Percentiles rank a stretch among this genome's conserved stretches.
Conservation (phyloP, 2,797 vertebrate species). For the Apodemus agrarius region DNA sequence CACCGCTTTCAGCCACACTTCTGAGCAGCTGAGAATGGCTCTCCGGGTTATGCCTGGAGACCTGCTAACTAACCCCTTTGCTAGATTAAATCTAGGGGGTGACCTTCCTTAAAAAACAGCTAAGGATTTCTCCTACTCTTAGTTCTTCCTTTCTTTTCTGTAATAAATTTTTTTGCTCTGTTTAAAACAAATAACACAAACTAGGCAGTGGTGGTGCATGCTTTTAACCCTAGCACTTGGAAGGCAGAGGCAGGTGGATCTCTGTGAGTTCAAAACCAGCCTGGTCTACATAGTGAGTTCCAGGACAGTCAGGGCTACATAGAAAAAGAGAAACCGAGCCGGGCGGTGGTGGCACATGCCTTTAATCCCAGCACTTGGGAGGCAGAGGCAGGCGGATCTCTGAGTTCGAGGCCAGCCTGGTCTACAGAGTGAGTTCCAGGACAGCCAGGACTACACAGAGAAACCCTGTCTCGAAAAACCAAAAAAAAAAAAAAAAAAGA, state of each 20-base stretch:
- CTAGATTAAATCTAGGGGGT: not conserved
- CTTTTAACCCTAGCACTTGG: not conserved
- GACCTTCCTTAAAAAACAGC: not conserved
- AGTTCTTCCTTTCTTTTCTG: not conserved
- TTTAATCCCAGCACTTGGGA: not conserved
- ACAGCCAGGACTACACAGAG: not conserved
- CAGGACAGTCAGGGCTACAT: not conserved
- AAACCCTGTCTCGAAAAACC: too few species aligned
- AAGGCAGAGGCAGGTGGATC: not conserved
- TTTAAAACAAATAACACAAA: not conserved
- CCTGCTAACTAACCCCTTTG: not conserved
- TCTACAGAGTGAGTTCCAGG: not conserved
- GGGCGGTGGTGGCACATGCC: not conserved
- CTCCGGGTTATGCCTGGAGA: not conserved
- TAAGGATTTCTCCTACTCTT: not conserved
- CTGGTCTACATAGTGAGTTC: not conserved
- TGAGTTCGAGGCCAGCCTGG: not conserved
- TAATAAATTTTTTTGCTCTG: not conserved
- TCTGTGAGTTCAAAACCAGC: not conserved
- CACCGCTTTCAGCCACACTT: not conserved
- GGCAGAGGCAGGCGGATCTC: not conserved
- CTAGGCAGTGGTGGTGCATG: not conserved
- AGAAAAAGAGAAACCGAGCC: not conserved
- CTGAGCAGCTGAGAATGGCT: not conserved
- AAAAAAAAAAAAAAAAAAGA: too few species aligned